Base-by-base conservation (phyloP, 2,888 invertebrate species). In the Drosophila colorata region DNA sequence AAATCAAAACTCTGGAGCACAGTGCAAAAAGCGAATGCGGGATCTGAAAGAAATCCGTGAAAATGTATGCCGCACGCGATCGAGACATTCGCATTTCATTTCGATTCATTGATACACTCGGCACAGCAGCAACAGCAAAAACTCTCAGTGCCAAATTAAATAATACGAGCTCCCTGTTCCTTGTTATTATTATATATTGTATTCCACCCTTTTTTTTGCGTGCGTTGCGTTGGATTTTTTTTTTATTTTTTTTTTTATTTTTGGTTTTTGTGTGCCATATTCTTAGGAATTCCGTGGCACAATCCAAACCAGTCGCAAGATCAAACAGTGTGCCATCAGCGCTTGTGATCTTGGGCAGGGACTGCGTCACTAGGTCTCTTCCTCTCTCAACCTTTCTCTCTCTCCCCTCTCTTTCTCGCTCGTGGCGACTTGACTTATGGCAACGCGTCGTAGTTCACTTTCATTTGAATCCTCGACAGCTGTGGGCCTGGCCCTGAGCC, bases 131-230 rank as follows among this genome's bases (percentile, higher is more conserved):
- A 37, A 35, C 33, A 41, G 20, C 49, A 48, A 52, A 60, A 60
- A 65, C 52, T 53, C 64, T 3, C 53, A 37, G 85, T 83, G 78
- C 80, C 79, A 86, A 87, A 86, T 86, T 87, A 86, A 86, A 88
- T 88, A 87, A 86, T 87, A 81, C 70, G 78, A 80, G 58, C 60
- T 67, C 60, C 56, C 66, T 78, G 75, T 64, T 82, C 69, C 75
- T 84, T 84, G 65, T 84, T 80, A 84, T 84, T 84, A 88, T 84
- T 83, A 86, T 86, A 82, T 86, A 82, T 82, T 79, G 87, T 84
- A 86, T 84, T 83, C 87, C 87, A 86, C 71, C 87, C 88, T 84
- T 84, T 88, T 72, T 64, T 84, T 75, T 79, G 70, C 76, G 85
- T 84, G 74, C 69, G 65, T 73, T 53, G 44, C 69, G 86, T 43